Evolutionary conservation across 1,140 invertebrate species (phyloP), one percentile per base, ranked within the genome.

Genomic region (Neodiprion lecontei): DNA sequence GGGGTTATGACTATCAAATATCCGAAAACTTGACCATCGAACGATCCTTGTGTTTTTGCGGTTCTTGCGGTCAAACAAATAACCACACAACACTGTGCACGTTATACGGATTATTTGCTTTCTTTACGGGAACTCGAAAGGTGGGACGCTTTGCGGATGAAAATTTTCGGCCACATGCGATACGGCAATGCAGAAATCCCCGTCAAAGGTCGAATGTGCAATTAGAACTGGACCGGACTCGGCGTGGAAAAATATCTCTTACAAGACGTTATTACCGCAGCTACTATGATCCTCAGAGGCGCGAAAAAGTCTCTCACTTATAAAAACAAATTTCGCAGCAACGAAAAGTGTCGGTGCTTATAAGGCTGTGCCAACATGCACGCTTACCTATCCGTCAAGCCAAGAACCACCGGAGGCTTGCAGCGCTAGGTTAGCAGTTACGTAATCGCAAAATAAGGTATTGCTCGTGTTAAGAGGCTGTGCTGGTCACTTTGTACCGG

Each of bases 321-420:
- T 61, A 17, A 61, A 61, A 61, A 61, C 11, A 61, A 61, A 17
- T 12, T 9, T 17, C 9, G 53, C 28, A 40, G 28, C 5, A 40
- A 40, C 28, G 28, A 40, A 40, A 40, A 40, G 28, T 40, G 28
- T 40, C 28, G 28, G 28, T 40, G 28, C 28, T 40, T 40, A 40
- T 40, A 40, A 40, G 28, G 28, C 28, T 40, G 28, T 40, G 28
- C 28, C 28, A 40, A 40, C 28, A 40, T 40, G n/a, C 53, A 61
- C 11, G 53, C 11, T 17, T 40, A 40, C 28, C n/a, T 40, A 40
- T 12, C 53, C 9, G 53, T 61, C 53, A 61, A 61, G 53, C 53
- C 53, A 61, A 61, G 53, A 61, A 61, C 53, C 53, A 61, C 53
- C 53, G 11, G 53, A 61, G 53, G 53, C 53, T 61, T 17, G 53